Percentiles rank a stretch among this genome's conserved stretches.
phyloP scores from a whole-genome alignment of 1,140 invertebrate genomes.

The Drosophila pachea region DNA sequence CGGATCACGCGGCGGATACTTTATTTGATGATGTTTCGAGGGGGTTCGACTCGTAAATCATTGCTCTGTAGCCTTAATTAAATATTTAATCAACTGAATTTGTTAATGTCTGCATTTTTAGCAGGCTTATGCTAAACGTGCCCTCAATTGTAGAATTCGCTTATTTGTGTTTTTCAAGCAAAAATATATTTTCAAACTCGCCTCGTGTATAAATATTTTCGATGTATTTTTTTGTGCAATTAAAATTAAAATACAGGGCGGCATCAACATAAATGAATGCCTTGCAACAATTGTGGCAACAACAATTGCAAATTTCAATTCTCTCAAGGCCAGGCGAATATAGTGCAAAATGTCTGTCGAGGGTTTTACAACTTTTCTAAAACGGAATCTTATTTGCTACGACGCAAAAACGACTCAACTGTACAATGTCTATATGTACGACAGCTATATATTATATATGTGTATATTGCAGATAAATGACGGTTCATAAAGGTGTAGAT shows the following conservation, averaged over 20 bases:
- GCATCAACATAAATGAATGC: background rate
- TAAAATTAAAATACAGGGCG: background rate
- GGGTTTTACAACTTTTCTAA: slow-evolving; percentile 23
- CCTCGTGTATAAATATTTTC: background rate
- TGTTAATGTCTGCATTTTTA: slow-evolving; percentile 15
- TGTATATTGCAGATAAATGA: slow-evolving; percentile 31
- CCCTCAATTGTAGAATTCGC: slow-evolving; percentile 24
- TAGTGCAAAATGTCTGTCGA: slow-evolving; percentile 17
- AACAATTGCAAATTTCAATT: slow-evolving; percentile 7
- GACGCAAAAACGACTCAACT: slow-evolving; percentile 36
- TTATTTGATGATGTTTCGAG: background rate
- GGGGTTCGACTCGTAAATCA: slow-evolving; percentile 14
- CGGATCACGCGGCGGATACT: slow-evolving; percentile 15
- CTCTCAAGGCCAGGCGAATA: background rate
- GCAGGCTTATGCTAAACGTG: slow-evolving; percentile 30
- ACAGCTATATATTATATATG: slow-evolving; percentile 34
- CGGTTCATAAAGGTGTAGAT: background rate
- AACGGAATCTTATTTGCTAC: slow-evolving; percentile 20
- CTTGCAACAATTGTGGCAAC: slow-evolving; percentile 27
- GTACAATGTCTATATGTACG: slow-evolving; percentile 33
- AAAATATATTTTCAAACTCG: background rate
- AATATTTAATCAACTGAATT: slow-evolving; percentile 24
- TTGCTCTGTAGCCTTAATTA: slow-evolving; percentile 18
- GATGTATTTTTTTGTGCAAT: background rate
- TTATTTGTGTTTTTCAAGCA: background rate